Evolutionary conservation across 2,113 vertebrate genomes (phyloP).

Genomic region (Pyrgilauda ruficollis): DNA sequence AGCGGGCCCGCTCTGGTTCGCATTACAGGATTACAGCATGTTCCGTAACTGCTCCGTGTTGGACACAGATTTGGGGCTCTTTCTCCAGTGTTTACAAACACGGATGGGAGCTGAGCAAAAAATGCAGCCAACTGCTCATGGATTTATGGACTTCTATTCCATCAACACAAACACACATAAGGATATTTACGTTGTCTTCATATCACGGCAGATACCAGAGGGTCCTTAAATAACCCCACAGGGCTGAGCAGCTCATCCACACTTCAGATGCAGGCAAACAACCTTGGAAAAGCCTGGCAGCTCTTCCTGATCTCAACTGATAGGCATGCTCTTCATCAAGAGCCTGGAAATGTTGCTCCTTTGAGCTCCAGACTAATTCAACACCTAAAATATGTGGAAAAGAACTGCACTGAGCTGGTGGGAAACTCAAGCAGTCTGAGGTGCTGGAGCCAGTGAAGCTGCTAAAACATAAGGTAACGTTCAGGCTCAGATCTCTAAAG

Average conservation of each 20-base stretch:
- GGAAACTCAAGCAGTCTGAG: background rate
- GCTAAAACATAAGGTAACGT: slow-evolving; percentile 2
- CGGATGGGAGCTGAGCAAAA: slow-evolving; percentile 28
- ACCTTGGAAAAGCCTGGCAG: background rate
- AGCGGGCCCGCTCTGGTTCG: slow-evolving; percentile 71
- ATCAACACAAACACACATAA: background rate
- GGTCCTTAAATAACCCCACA: slow-evolving; percentile 4
- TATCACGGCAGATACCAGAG: background rate
- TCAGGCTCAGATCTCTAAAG: slow-evolving; percentile 22
- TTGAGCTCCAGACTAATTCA: background rate
- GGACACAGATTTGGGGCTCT: slow-evolving; percentile 67
- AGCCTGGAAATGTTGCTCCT: background rate
- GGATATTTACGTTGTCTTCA: background rate
- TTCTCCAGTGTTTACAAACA: slow-evolving; percentile 74
- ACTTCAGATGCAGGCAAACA: background rate
- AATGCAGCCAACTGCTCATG: slow-evolving; percentile 43
- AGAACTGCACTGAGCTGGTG: background rate
- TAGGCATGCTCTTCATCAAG: background rate
- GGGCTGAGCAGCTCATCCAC: background rate
- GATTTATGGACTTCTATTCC: slow-evolving; percentile 9
- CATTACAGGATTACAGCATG: slow-evolving; percentile 75
- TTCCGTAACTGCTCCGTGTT: slow-evolving; percentile 69
- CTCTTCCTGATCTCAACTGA: background rate
- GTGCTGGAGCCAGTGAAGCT: background rate
- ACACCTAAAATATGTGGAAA: slow-evolving; percentile 25